phyloP scores from a whole-genome alignment of 2,113 vertebrate species.

The Callipepla squamata region DNA sequence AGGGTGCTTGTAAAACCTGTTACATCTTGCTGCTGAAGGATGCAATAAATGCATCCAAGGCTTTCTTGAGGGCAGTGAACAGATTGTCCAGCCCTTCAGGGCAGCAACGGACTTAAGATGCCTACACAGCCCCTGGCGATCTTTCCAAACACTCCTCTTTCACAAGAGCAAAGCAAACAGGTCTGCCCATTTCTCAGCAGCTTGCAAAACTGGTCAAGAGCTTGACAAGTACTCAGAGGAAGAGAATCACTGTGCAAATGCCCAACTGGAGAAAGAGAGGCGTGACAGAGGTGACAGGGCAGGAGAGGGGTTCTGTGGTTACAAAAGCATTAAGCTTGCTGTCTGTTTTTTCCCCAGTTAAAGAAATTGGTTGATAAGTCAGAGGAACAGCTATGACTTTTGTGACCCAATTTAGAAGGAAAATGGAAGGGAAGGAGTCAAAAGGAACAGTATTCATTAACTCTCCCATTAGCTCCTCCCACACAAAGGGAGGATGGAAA shows the following conservation, averaged over 20 bases:
- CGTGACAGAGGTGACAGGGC: neutral
- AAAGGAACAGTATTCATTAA: slow-evolving; percentile 32
- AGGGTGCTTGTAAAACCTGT: rapidly evolving
- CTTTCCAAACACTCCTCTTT: neutral
- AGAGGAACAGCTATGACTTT: neutral
- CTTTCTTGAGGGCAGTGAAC: neutral
- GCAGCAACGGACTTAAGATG: neutral
- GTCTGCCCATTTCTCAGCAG: neutral
- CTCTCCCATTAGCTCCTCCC: neutral
- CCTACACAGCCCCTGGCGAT: neutral
- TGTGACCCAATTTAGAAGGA: neutral
- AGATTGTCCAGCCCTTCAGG: neutral
- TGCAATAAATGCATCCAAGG: neutral
- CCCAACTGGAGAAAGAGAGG: neutral
- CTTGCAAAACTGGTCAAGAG: neutral
- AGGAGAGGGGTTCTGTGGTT: neutral
- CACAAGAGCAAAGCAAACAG: neutral
- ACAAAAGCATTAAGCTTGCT: neutral
- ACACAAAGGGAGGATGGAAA: neutral
- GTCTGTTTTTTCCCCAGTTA: neutral
- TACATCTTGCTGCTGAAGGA: neutral
- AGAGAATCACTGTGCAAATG: neutral
- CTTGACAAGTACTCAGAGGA: neutral
- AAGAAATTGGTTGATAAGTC: neutral
- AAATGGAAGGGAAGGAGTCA: slow-evolving; percentile 9